Evolutionary conservation across 2,888 invertebrate species (phyloP).

Genomic region (Mimumesa dahlbomi): DNA sequence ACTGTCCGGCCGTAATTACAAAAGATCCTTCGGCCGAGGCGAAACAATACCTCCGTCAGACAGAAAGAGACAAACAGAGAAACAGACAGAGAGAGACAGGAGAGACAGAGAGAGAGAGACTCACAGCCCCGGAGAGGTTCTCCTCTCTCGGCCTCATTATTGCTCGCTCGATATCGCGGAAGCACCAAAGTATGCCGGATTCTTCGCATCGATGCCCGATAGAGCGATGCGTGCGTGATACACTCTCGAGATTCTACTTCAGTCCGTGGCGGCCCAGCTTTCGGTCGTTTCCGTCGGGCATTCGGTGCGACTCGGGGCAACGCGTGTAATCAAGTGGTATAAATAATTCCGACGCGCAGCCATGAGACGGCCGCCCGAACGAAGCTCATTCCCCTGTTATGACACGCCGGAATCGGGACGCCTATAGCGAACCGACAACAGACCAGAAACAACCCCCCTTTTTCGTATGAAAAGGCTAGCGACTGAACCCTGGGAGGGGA

Average conservation of each 20-base stretch:
- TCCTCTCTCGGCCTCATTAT: constrained; percentile 45
- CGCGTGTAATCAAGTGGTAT: constrained; percentile 76
- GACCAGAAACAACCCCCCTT: constrained; percentile 36
- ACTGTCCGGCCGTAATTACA: too few species aligned
- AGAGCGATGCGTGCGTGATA: constrained; percentile 40
- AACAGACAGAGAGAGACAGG: too few species aligned
- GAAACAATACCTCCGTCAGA: too few species aligned
- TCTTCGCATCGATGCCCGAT: constrained; percentile 47
- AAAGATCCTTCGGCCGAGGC: too few species aligned
- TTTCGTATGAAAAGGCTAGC: constrained; percentile 1
- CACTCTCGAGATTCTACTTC: constrained; percentile 11
- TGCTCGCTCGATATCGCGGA: constrained; percentile 47
- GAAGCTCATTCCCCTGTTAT: constrained; percentile 70
- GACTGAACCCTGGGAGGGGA: background rate
- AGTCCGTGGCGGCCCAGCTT: background rate
- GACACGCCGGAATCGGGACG: constrained; percentile 62
- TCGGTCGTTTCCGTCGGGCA: constrained; percentile 65
- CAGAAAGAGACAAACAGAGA: too few species aligned
- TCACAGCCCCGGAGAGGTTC: constrained; percentile 5
- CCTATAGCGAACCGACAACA: constrained; percentile 32
- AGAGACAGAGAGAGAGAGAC: background rate
- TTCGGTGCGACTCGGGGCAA: constrained; percentile 59
- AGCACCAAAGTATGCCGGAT: constrained; percentile 46
- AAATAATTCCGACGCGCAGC: constrained; percentile 75
- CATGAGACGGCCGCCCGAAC: constrained; percentile 67